These are phyloP conservation scores for Opisthograptis luteolata DNA, from an alignment of 2,888 invertebrate species.

Conservation along the genomic window DNA sequence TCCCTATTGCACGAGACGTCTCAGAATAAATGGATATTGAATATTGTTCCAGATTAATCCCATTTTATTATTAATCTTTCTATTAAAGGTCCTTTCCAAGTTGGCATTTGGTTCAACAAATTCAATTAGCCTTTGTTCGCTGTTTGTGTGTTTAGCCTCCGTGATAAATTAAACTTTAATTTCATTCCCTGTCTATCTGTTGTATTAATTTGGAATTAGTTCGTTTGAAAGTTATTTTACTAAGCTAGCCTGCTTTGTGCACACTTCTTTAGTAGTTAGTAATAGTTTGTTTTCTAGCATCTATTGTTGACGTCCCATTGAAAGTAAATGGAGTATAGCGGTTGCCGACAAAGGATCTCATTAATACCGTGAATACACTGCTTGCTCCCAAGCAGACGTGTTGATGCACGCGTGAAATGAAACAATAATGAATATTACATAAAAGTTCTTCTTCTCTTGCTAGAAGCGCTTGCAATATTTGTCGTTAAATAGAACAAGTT, in stretches of 20 bases:
- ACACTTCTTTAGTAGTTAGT: constrained; percentile 24
- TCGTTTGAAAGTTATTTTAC: constrained; percentile 26
- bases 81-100: constrained; percentile 37
- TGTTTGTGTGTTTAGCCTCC: constrained; percentile 28
- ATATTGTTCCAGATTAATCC: constrained; percentile 44
- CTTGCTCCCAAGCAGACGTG: not conserved
- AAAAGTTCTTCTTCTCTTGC: constrained; percentile 13
- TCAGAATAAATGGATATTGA: constrained; percentile 47
- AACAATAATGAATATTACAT: constrained; percentile 20
- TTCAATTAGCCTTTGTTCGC: constrained; percentile 47
- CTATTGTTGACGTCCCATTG: constrained; percentile 23
- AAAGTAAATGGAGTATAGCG: constrained; percentile 32
- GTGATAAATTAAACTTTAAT: constrained; percentile 33
- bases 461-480: constrained; percentile 6
- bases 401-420: constrained; percentile 19
- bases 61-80: constrained; percentile 48
- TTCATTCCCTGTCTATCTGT: constrained; percentile 22
- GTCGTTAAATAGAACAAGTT: constrained; percentile 4
- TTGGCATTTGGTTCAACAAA: constrained; percentile 45
- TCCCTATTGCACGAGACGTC: constrained; percentile 47
- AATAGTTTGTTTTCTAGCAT: constrained; percentile 17
- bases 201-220: constrained; percentile 35
- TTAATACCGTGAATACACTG: constrained; percentile 15
- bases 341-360: constrained; percentile 18
- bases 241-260: constrained; percentile 24